A percentile compares a stretch with the other conserved stretches of the same genome.
These are phyloP conservation scores for Anagrus nilaparvatae DNA, from an alignment of 1,140 invertebrate species.

Conservation along the genomic window DNA sequence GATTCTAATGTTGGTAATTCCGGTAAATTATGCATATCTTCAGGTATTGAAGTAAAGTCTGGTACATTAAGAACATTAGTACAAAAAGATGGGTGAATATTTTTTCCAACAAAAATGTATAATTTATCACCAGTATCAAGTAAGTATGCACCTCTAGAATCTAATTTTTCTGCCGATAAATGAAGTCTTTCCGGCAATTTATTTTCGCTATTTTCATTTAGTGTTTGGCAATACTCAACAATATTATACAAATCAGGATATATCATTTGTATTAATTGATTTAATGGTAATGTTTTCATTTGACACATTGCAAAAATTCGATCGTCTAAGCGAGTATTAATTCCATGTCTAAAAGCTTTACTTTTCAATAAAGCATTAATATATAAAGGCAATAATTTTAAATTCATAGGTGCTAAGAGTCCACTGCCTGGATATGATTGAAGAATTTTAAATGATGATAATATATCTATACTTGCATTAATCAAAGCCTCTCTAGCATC, in stretches of 20 bases:
- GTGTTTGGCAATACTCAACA: constrained; percentile 61
- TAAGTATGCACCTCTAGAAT: constrained; percentile 82
- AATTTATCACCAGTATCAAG: constrained; percentile 80
- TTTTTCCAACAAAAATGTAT: constrained; percentile 78
- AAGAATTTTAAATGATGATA: constrained; percentile 69
- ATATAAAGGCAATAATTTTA: constrained; percentile 80
- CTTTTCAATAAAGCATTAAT: constrained; percentile 85
- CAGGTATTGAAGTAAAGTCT: constrained; percentile 51
- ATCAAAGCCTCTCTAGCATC: constrained; percentile 95
- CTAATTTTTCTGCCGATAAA: constrained; percentile 63
- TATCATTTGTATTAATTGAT: constrained; percentile 70
- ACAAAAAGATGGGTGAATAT: constrained; percentile 65
- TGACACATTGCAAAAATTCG: constrained; percentile 87
- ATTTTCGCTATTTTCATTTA: constrained; percentile 44
- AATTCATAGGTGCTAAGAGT: constrained; percentile 61
- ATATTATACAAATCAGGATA: constrained; percentile 93
- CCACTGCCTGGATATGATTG: constrained; percentile 56
- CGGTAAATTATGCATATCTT: constrained; percentile 64
- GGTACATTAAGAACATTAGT: constrained; percentile 59
- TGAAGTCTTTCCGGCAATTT: constrained; percentile 53
- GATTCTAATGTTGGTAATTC: constrained; percentile 67
- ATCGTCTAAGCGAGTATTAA: constrained; percentile 84
- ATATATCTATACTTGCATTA: constrained; percentile 86
- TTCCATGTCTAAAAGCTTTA: constrained; percentile 81
- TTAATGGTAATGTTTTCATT: constrained; percentile 81